phyloP scores from a whole-genome alignment of 2,113 vertebrate species.

The Aptenodytes patagonicus region DNA sequence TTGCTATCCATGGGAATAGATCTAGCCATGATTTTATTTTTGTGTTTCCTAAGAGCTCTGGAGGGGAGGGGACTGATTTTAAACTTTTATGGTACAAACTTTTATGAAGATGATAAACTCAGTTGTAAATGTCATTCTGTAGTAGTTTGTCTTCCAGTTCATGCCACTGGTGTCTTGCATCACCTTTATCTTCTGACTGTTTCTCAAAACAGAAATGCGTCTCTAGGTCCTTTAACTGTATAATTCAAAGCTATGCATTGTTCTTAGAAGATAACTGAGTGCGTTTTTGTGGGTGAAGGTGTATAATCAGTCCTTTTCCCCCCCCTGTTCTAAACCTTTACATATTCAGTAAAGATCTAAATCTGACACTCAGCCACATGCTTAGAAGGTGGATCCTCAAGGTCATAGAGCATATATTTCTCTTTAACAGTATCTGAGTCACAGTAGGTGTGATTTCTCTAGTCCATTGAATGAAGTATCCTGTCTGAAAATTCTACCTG shows the following conservation, averaged over 20 bases:
- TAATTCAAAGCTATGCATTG: not conserved
- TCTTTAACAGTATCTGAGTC: not conserved
- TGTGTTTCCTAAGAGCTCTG: not conserved
- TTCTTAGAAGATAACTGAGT: not conserved
- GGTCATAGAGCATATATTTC: not conserved
- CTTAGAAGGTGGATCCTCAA: not conserved
- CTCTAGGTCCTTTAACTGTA: not conserved
- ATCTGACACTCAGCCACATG: not conserved
- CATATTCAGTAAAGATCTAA: not conserved
- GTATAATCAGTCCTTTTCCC: not conserved
- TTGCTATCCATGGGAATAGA: not conserved
- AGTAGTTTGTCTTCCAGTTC: not conserved
- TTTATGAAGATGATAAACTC: not conserved
- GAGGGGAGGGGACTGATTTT: not conserved
- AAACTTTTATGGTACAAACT: not conserved
- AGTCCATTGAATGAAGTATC: not conserved
- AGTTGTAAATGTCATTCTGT: not conserved
- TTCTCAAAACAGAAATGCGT: not conserved
- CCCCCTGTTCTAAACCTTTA: not conserved
- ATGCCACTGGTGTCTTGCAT: not conserved
- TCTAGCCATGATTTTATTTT: not conserved
- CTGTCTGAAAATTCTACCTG: not conserved
- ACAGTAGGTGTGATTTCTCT: not conserved
- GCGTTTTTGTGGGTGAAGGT: not conserved
- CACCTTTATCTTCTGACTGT: not conserved